Evolutionary conservation across 2,888 invertebrate species (phyloP).

Genomic region (Choreutis nemorana): DNA sequence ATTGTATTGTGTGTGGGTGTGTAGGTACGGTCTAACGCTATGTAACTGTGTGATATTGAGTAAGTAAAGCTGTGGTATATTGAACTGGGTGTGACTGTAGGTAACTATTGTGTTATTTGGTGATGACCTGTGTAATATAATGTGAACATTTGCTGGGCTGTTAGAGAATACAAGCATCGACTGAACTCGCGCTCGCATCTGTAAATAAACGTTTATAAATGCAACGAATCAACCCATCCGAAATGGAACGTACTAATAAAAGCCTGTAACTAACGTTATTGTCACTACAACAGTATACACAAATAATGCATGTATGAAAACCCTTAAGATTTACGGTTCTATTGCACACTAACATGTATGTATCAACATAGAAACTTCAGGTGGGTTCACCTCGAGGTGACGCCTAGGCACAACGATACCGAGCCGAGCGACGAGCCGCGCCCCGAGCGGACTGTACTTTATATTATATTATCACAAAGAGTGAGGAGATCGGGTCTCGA

Average conservation of each 20-base stretch:
- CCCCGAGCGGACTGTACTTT: conserved; percentile 52
- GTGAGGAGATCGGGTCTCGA: conserved; percentile 38
- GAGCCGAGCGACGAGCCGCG: conserved; percentile 9
- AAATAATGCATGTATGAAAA: conserved; percentile 17
- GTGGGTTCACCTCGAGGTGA: conserved; percentile 7
- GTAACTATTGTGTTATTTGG: conserved; percentile 66
- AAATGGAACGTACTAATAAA: conserved; percentile 12
- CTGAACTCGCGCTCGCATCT: conserved; percentile 8
- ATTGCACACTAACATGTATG: conserved; percentile 20
- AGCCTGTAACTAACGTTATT: conserved; percentile 40
- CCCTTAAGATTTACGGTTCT: conserved; percentile 17
- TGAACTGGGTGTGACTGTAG: conserved; percentile 59
- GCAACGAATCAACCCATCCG: conserved; percentile 10
- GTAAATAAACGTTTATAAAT: background rate
- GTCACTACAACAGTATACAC: conserved; percentile 51
- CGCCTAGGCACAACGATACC: conserved; percentile 13
- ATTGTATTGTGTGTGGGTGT: conserved; percentile 5
- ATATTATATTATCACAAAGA: conserved; percentile 55
- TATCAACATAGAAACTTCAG: conserved; percentile 10
- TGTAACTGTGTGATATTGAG: conserved; percentile 50
- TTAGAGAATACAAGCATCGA: conserved; percentile 15
- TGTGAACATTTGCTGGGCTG: conserved; percentile 17
- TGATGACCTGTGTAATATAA: conserved; percentile 26
- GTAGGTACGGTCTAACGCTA: conserved; percentile 16
- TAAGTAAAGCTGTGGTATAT: conserved; percentile 61